Evolutionary conservation across 2,888 invertebrate species (phyloP).

Genomic region (Perdita meconis): DNA sequence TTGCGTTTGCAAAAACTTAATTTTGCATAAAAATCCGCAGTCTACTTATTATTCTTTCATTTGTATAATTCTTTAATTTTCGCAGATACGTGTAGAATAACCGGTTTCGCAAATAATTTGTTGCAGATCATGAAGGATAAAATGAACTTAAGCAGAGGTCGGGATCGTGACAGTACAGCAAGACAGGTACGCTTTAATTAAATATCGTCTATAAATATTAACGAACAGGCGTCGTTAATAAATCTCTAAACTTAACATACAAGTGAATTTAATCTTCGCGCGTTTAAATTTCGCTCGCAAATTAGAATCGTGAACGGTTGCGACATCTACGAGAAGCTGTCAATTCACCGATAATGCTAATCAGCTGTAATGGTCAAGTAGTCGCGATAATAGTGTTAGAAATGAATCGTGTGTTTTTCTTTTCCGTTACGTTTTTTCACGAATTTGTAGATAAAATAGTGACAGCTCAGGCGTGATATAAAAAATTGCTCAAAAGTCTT

Average conservation of each 20-base stretch:
- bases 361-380: conserved; percentile 26
- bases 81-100: no score
- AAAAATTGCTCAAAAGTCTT: background rate
- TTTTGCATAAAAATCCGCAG: no score
- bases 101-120: conserved; percentile 28
- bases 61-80: no score
- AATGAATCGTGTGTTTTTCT: conserved; percentile 1
- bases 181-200: conserved; percentile 87
- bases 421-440: conserved; percentile 5
- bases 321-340: conserved; percentile 53
- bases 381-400: background rate
- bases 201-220: background rate
- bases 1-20: no score
- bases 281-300: conserved; percentile 42
- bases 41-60: no score
- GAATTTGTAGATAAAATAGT: conserved; percentile 25
- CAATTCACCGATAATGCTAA: conserved; percentile 44
- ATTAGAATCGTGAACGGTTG: conserved; percentile 18
- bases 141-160: conserved; percentile 93
- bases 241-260: background rate
- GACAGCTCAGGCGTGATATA: background rate
- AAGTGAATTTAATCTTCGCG: background rate
- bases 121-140: conserved; percentile 94
- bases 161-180: conserved; percentile 93
- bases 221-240: background rate